Evolutionary conservation across 2,888 invertebrate species (phyloP).

Genomic region (Lochmaea crataegi): DNA sequence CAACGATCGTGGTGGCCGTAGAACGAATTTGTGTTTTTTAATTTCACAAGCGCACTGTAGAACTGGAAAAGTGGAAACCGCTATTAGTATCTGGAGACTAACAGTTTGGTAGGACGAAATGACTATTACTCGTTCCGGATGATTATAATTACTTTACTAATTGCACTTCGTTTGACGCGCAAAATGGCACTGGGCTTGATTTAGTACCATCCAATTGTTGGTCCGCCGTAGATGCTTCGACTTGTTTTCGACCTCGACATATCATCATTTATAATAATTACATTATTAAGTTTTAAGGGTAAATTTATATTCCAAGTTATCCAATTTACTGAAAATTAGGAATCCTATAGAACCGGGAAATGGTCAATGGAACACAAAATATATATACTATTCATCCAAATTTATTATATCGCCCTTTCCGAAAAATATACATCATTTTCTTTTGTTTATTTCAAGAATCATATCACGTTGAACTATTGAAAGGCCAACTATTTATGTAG

Average conservation of each 20-base stretch:
- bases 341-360: too few species aligned
- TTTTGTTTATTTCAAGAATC: too few species aligned
- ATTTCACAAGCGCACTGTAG: slow-evolving; percentile 32
- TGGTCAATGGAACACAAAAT: too few species aligned
- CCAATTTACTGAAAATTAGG: too few species aligned
- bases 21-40: slow-evolving; percentile 43
- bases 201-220: slow-evolving; percentile 9
- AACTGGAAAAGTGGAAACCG: slow-evolving; percentile 28
- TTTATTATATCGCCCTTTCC: too few species aligned
- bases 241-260: neutral
- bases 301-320: too few species aligned
- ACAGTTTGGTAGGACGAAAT: slow-evolving; percentile 25
- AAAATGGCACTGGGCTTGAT: slow-evolving; percentile 4
- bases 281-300: neutral
- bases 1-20: slow-evolving; percentile 11
- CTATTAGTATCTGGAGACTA: slow-evolving; percentile 29
- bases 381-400: too few species aligned
- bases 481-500: too few species aligned
- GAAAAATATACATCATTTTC: too few species aligned
- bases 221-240: neutral
- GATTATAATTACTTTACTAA: slow-evolving; percentile 15
- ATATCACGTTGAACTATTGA: too few species aligned
- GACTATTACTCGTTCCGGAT: slow-evolving; percentile 24
- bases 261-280: neutral
- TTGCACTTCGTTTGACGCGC: slow-evolving; percentile 8